Evolutionary conservation across 35 echinoderm and acorn worm species (phyloP), one percentile per base, ranked within the genome.

Genomic region (Ophiothrix spiculata): DNA sequence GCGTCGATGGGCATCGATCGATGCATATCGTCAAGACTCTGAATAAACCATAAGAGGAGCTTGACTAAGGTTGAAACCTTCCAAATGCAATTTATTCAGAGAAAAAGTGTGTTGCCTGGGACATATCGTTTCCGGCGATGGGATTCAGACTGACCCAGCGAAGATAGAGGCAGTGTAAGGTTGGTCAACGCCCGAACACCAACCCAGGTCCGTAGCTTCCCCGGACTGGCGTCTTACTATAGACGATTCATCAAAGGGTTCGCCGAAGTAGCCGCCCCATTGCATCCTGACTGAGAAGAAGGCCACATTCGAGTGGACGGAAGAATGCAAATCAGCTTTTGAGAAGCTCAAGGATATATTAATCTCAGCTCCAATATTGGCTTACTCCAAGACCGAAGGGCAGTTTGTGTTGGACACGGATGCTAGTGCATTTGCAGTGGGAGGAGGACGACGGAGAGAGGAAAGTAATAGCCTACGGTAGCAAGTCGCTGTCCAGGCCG

Each of bases 141-240:
- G 88, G 1, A 77, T 90, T 56, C n/a, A 28, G n/a, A 83, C 88
- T 28, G 80, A 90, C 81, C 78, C 87, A 33, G 80, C 69, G 34
- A 83, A 75, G 63, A 76, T 90, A 39, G 56, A 74, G 14, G 77
- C 35, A 64, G 81, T 84, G 0, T 14, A 3, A 1, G 40, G 78
- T 32, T 90, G 80, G 80, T 17, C 64, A 1, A 90, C 69, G 40
- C 88, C 88, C 6, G 25, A 19, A 84, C 75, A 16, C 38, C n/a
- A 36, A 90, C 84, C n/a, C 77, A 83, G 28, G 54, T 84, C 3
- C 74, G 74, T 17, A 23, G 81, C 32, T 90, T 90, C 40, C 38
- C 84, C n/a, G 81, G 74, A 4, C 33, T 84, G 13, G 63, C 60
- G 75, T 80, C 77, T 17, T 90, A 84, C 78, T 90, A 90, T 56